These are phyloP conservation scores for Nettapus auritus DNA, from an alignment of 2,113 vertebrate genomes.

Conservation along the genomic window DNA sequence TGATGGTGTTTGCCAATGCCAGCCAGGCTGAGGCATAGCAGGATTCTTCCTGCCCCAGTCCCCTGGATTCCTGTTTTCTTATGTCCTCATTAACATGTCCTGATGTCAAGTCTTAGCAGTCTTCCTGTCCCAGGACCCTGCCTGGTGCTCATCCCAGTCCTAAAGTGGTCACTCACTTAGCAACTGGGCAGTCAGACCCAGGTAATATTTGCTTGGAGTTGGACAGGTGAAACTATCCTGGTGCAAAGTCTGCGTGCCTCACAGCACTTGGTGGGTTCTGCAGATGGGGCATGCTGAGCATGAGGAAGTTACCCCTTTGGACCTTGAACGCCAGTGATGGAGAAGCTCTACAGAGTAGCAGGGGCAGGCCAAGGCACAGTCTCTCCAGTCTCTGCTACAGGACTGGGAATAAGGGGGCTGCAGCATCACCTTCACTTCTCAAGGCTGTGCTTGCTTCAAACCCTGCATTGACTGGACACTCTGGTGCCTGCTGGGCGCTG, in stretches of 20 bases:
- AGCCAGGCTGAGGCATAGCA: not conserved
- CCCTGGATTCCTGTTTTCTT: not conserved
- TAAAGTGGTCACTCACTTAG: not conserved
- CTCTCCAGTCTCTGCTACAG: not conserved
- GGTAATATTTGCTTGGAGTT: not conserved
- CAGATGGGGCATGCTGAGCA: not conserved
- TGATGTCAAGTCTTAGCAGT: not conserved
- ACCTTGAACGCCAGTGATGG: not conserved
- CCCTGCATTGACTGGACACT: not conserved
- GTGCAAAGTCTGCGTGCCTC: not conserved
- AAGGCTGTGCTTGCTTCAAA: not conserved
- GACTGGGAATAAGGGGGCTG: not conserved
- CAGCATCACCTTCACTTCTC: not conserved
- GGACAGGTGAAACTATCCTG: not conserved
- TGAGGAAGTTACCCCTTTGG: not conserved
- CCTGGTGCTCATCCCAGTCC: not conserved
- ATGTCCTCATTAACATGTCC: not conserved
- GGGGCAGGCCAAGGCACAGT: not conserved
- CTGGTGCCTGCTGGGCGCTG: not conserved
- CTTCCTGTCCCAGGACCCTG: not conserved
- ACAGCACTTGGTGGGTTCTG: not conserved
- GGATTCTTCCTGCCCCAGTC: not conserved
- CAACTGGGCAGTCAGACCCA: not conserved
- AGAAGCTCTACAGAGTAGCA: not conserved
- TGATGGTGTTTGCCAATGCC: not conserved